A percentile compares a stretch with the other conserved stretches of the same genome.
Conservation (phyloP, 37 sponge, comb jelly and placozoan species). For the Tethya wilhelma region DNA sequence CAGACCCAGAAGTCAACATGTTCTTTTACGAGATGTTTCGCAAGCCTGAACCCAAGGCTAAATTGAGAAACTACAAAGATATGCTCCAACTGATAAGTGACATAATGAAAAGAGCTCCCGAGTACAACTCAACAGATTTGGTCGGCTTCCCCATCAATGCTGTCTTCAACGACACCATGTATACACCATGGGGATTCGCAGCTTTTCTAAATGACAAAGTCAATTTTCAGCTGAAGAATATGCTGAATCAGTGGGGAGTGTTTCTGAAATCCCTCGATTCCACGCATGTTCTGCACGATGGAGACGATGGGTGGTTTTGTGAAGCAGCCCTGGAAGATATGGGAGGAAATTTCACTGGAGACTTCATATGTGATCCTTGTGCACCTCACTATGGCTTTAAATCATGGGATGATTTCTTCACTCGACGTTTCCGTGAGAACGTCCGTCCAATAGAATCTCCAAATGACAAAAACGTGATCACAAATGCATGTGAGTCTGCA, state of each 20-base stretch:
- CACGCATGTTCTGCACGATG: conserved; percentile 27
- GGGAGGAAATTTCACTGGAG: conserved; percentile 1
- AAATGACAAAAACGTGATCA: conserved; percentile 26
- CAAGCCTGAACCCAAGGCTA: neutral
- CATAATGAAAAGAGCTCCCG: conserved; percentile 46
- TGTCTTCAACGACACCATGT: conserved; percentile 46
- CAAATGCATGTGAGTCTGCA: conserved; percentile 50
- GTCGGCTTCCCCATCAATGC: conserved; percentile 68
- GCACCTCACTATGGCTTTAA: conserved; percentile 39
- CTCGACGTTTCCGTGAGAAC: conserved; percentile 23
- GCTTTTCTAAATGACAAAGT: conserved; percentile 42
- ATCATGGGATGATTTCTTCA: conserved; percentile 60
- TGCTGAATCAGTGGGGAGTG: conserved; percentile 39
- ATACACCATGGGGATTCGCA: conserved; percentile 34
- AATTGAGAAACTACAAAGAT: conserved; percentile 8
- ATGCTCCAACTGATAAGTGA: conserved; percentile 35
- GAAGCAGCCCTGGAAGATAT: conserved; percentile 24
- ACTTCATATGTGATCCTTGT: conserved; percentile 26
- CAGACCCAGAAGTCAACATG: conserved; percentile 27
- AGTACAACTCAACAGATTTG: conserved; percentile 12
- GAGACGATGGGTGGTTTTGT: conserved; percentile 26
- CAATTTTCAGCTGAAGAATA: conserved; percentile 39
- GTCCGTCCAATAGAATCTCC: conserved; percentile 47
- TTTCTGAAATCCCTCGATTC: conserved; percentile 31
- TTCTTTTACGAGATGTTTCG: conserved; percentile 26